Conservation (phyloP, 2,888 invertebrate species). For the Tetranychus truncatus region DNA sequence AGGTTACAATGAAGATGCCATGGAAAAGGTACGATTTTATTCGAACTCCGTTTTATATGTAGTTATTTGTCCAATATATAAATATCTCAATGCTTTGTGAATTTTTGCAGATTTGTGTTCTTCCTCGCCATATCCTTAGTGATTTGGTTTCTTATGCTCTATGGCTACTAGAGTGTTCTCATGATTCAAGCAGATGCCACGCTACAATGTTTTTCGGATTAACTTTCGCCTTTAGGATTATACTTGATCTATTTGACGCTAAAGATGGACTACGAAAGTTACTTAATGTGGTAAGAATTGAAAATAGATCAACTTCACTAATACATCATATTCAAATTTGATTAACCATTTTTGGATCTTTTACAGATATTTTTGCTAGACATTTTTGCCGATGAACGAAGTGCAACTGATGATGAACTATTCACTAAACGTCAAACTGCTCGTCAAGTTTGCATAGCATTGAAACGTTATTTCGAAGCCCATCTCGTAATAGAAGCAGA, state of each 20-base stretch:
- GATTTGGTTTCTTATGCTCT: conserved; percentile 48
- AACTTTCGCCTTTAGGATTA: conserved; percentile 76
- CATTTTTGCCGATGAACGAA: conserved; percentile 31
- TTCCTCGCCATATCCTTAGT: conserved; percentile 12
- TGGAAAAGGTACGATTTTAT: conserved; percentile 73
- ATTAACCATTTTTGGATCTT: conserved; percentile 35
- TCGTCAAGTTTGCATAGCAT: conserved; percentile 68
- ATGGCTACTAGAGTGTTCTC: conserved; percentile 87
- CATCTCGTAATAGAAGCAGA: conserved; percentile 65
- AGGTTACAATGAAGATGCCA: conserved; percentile 89
- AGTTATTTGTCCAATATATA: conserved; percentile 31
- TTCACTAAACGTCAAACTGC: conserved; percentile 76
- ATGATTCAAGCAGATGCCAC: conserved; percentile 92
- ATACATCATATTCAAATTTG: conserved; percentile 3
- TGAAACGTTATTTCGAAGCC: conserved; percentile 75
- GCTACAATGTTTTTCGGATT: conserved; percentile 95
- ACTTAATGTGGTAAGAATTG: conserved; percentile 57
- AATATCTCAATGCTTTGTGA: no score
- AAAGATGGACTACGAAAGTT: conserved; percentile 80
- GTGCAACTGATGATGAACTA: conserved; percentile 41
- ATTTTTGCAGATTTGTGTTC: conserved; percentile 16
- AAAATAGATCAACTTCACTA: neutral
- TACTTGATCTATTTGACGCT: conserved; percentile 82
- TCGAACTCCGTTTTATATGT: conserved; percentile 42
- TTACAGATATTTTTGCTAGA: conserved; percentile 50